These are phyloP conservation scores for Nomada goodeniana DNA, from an alignment of 2,888 invertebrate genomes.

Conservation along the genomic window DNA sequence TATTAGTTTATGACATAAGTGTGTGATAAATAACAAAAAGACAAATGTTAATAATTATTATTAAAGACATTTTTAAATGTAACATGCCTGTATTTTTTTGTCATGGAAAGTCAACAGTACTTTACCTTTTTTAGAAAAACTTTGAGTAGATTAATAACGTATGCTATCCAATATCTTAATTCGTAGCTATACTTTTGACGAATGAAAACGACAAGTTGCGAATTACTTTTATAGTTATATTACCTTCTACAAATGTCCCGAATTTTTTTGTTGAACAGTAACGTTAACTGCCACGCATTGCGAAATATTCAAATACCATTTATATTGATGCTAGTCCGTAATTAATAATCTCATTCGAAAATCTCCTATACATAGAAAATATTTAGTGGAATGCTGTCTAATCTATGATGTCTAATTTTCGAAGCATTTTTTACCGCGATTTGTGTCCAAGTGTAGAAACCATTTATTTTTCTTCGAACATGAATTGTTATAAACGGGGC, in stretches of 20 bases:
- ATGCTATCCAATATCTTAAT: not conserved
- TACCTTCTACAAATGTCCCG: not conserved
- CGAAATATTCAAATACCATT: not conserved
- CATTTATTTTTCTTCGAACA: not conserved
- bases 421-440: not conserved
- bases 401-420: not conserved
- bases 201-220: not conserved
- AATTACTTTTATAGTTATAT: not conserved
- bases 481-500: slow-evolving; percentile 28
- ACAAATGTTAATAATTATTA: not conserved
- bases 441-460: not conserved
- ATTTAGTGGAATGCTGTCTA: slow-evolving; percentile 1
- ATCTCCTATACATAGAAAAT: not conserved
- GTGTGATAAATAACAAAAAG: not conserved
- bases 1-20: not conserved
- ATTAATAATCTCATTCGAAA: slow-evolving; percentile 22
- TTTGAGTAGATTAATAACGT: not conserved
- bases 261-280: not conserved
- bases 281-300: not conserved
- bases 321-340: not conserved
- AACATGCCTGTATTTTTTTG: not conserved
- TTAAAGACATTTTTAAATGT: not conserved
- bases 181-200: not conserved
- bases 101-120: not conserved
- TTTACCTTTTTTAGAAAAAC: not conserved